These are phyloP conservation scores for Lethenteron reissneri DNA, from an alignment of 2,113 vertebrate genomes.

Conservation along the genomic window DNA sequence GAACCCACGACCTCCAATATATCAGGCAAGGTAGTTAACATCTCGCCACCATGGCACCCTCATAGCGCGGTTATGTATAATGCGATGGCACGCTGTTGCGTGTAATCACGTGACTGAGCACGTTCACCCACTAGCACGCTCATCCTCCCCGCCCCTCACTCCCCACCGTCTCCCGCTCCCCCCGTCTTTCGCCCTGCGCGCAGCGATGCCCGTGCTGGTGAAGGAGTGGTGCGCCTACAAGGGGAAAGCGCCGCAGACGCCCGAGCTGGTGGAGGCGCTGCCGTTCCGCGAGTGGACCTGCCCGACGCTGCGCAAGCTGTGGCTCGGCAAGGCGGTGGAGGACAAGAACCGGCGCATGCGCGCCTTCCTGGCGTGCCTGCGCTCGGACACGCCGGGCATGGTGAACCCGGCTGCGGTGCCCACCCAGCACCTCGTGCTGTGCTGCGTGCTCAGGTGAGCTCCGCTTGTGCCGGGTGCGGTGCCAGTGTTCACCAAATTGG, in stretches of 20 bases:
- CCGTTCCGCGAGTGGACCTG: slow-evolving; percentile 79
- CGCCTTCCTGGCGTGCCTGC: slow-evolving; percentile 65
- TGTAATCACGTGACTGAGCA: no score
- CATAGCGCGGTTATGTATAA: no score
- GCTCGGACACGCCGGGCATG: slow-evolving; percentile 62
- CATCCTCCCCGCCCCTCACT: no score
- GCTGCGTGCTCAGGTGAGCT: slow-evolving; percentile 66
- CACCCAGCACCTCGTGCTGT: slow-evolving; percentile 71
- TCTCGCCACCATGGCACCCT: no score
- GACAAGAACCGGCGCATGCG: slow-evolving; percentile 64
- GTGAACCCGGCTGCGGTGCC: slow-evolving; percentile 62
- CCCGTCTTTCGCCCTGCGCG: not conserved
- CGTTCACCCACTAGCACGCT: no score
- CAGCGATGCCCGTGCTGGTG: slow-evolving; percentile 63
- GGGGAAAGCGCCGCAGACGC: slow-evolving; percentile 62
- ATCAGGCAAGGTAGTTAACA: no score
- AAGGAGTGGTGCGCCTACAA: slow-evolving; percentile 78
- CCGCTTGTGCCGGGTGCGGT: not conserved
- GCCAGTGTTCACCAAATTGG: no score
- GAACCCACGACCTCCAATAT: no score
- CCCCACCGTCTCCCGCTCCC: no score
- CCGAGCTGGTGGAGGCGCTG: slow-evolving; percentile 57
- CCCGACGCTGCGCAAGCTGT: slow-evolving; percentile 57
- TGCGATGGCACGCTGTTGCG: no score
- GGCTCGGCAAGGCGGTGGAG: slow-evolving; percentile 63